Evolutionary conservation across 2,888 invertebrate species (phyloP), one percentile per base, ranked within the genome.

Genomic region (Dusona sp.): DNA sequence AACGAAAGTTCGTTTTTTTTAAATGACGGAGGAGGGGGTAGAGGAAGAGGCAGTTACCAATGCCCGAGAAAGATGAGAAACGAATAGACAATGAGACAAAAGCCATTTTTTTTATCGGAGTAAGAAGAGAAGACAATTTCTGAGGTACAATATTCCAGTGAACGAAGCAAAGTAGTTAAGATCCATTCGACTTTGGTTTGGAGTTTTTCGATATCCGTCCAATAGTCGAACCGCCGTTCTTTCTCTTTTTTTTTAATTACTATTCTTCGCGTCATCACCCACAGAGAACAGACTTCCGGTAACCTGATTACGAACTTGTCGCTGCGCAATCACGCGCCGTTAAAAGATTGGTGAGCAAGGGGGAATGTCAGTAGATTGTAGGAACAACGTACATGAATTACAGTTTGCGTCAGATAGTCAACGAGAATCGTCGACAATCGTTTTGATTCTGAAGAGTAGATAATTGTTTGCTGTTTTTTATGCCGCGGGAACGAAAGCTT

Each of bases 221-320:
- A 79, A 84, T 29, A 29, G 33, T 42, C 9, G 25, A 25, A 38
- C 57, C 57, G n/a, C 42, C n/a, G n/a, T 48, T 61, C 13, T 16
- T 0, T 19, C 22, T 61, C 65, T 82, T 75, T 75, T 81, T 25
- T 54, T 36, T 38, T 42, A 42, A 57, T 64, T 25, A 9, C 36
- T 64, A 11, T 36, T 25, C 22, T 13, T 38, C 48, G n/a, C 11
- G 7, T 29, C n/a, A 4, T 48, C 36, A n/a, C 38, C 25, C 7
- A 13, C 33, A 11, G 68, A 70, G 45, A 73, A 22, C n/a, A 68
- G 83, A 83, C 68, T 74, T 86, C 83, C 86, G 80, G 74, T 86
- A 86, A 86, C 83, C 77, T 86, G 86, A 86, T 86, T 86, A 72
- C 51, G 64, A 79, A 83, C 79, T 83, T 77, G 83, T 83, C 77